Conservation (phyloP, 2,888 invertebrate genomes). For the Limnephilus lunatus region DNA sequence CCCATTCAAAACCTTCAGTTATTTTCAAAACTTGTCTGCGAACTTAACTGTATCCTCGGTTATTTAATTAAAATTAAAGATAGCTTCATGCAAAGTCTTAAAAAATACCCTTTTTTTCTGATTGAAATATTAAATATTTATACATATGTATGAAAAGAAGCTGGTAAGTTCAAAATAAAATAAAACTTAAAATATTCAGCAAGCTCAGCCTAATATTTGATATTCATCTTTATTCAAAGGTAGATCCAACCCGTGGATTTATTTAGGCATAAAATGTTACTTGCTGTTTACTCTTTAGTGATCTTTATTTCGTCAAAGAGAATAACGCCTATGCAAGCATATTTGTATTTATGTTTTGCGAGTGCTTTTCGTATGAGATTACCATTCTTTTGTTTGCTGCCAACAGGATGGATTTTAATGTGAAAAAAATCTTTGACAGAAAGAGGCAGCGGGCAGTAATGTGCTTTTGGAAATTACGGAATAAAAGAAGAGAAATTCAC, state of each 20-base stretch:
- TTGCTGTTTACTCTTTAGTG: not conserved
- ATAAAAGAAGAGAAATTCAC: not conserved
- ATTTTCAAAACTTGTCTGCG: no score
- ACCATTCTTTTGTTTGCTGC: not conserved
- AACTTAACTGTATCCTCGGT: no score
- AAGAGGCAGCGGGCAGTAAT: not conserved
- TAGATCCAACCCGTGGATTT: not conserved
- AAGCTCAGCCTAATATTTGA: not conserved
- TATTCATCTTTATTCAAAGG: not conserved
- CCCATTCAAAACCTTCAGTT: no score
- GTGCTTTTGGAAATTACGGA: not conserved
- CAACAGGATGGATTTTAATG: not conserved
- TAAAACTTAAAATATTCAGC: not conserved
- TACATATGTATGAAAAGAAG: not conserved
- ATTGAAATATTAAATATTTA: no score
- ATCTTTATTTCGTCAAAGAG: not conserved
- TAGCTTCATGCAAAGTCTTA: no score
- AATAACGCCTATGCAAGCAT: not conserved
- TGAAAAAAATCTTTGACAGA: not conserved
- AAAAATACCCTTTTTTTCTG: no score
- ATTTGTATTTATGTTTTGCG: not conserved
- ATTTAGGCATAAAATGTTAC: not conserved
- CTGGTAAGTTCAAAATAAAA: not conserved
- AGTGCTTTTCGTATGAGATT: not conserved
- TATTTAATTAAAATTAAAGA: no score